Percentiles rank a stretch among this genome's conserved stretches.
Conservation (phyloP, 2,113 vertebrate species). For the Trichechus manatus region DNA sequence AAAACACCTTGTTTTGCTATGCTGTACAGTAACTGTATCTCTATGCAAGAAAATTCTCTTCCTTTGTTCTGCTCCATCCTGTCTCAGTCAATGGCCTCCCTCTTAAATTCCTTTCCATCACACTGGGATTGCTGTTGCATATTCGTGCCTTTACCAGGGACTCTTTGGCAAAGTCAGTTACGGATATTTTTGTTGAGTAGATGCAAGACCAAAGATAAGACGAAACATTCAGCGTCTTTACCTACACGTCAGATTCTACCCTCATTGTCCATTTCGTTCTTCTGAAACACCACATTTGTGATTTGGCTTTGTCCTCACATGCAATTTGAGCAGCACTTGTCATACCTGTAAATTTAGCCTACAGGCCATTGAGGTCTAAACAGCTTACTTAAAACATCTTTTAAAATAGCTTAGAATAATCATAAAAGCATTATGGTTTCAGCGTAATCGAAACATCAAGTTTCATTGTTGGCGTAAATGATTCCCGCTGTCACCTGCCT, state of each 20-base stretch:
- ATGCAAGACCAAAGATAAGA: background rate
- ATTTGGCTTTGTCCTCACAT: background rate
- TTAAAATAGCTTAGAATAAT: background rate
- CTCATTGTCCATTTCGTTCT: background rate
- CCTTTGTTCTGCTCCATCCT: background rate
- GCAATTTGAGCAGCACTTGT: background rate
- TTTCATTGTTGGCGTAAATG: background rate
- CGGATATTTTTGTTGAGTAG: background rate
- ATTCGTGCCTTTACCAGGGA: background rate
- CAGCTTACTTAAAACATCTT: background rate
- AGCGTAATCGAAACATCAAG: background rate
- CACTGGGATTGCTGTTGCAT: background rate
- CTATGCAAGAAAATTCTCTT: background rate
- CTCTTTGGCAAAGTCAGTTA: background rate
- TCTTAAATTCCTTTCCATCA: background rate
- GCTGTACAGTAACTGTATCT: background rate
- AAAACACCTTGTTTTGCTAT: background rate
- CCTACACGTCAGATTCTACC: background rate
- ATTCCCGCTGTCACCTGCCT: background rate
- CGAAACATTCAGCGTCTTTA: background rate
- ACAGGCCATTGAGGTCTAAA: background rate
- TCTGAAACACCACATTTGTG: background rate
- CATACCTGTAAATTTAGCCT: background rate
- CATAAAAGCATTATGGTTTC: slow-evolving; percentile 13
- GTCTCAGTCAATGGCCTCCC: background rate